Percentiles rank a stretch among this genome's conserved stretches.
Conservation (phyloP, 2,113 vertebrate genomes). For the Lynx canadensis region DNA sequence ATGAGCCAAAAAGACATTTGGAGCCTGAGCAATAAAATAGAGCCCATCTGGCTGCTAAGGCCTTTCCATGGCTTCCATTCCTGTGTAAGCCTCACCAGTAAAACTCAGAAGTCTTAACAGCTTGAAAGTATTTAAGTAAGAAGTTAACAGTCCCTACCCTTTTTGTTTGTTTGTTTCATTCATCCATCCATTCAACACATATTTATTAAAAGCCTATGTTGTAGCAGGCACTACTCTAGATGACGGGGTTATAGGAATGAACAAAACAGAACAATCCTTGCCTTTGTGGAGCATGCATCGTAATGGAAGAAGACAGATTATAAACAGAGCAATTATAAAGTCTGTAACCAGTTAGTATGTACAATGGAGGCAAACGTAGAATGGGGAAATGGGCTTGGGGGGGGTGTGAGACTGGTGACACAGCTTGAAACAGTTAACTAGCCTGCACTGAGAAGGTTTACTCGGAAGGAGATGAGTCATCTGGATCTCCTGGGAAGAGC, state of each 20-base stretch:
- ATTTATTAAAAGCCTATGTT: not conserved
- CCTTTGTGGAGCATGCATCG: not conserved
- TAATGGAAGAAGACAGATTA: not conserved
- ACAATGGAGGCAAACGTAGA: not conserved
- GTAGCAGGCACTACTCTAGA: not conserved
- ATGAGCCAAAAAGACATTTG: not conserved
- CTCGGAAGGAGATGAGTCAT: not conserved
- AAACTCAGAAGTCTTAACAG: not conserved
- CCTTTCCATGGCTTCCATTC: not conserved
- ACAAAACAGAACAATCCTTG: not conserved
- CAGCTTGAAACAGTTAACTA: not conserved
- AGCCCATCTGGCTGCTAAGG: not conserved
- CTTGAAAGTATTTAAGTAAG: not conserved
- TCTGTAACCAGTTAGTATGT: not conserved
- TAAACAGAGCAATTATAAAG: not conserved
- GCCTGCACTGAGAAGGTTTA: not conserved
- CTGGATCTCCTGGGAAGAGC: not conserved
- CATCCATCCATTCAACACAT: not conserved
- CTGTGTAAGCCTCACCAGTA: not conserved
- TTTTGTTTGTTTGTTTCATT: not conserved
- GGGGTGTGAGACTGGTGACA: not conserved
- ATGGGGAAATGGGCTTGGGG: not conserved
- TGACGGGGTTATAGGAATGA: not conserved
- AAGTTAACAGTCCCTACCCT: not conserved
- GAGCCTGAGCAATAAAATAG: not conserved